These are phyloP conservation scores for Eupeodes latifasciatus DNA, from an alignment of 2,888 invertebrate genomes.

Conservation along the genomic window DNA sequence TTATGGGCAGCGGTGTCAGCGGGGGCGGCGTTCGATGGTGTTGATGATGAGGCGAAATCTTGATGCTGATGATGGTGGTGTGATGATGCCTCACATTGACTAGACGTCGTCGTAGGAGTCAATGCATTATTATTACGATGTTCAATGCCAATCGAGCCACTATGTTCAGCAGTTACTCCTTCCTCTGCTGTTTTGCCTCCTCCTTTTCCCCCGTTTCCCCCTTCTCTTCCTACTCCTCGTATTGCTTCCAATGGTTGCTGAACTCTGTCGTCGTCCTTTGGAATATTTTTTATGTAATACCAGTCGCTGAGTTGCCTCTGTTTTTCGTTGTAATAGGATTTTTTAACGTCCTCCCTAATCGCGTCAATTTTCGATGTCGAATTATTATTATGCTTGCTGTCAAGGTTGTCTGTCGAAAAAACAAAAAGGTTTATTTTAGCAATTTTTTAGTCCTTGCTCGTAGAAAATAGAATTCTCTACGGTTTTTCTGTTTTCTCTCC, in stretches of 20 bases:
- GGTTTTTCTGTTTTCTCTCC: background rate
- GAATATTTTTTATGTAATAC: constrained; percentile 79
- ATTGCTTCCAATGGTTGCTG: constrained; percentile 7
- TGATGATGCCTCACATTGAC: constrained; percentile 63
- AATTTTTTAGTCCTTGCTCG: constrained; percentile 11
- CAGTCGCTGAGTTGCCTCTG: constrained; percentile 79
- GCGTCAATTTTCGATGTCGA: constrained; percentile 72
- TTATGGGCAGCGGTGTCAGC: background rate
- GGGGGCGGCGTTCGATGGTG: constrained; percentile 10
- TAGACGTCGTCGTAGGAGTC: constrained; percentile 37
- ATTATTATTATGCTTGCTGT: constrained; percentile 73
- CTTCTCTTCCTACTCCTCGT: background rate
- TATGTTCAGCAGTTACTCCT: constrained; percentile 41
- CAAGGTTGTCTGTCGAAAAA: constrained; percentile 67
- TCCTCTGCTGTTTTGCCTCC: background rate
- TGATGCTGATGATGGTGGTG: constrained; percentile 5
- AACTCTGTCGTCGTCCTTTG: constrained; percentile 45
- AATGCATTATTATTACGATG: constrained; percentile 57
- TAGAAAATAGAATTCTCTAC: background rate
- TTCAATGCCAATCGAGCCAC: constrained; percentile 64
- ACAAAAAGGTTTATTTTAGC: constrained; percentile 38
- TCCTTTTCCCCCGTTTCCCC: constrained; percentile 5
- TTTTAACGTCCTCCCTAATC: constrained; percentile 73
- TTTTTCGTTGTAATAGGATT: constrained; percentile 77
- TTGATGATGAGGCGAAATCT: constrained; percentile 42